Conservation (phyloP, 2,113 vertebrate species). For the Camelus bactrianus region DNA sequence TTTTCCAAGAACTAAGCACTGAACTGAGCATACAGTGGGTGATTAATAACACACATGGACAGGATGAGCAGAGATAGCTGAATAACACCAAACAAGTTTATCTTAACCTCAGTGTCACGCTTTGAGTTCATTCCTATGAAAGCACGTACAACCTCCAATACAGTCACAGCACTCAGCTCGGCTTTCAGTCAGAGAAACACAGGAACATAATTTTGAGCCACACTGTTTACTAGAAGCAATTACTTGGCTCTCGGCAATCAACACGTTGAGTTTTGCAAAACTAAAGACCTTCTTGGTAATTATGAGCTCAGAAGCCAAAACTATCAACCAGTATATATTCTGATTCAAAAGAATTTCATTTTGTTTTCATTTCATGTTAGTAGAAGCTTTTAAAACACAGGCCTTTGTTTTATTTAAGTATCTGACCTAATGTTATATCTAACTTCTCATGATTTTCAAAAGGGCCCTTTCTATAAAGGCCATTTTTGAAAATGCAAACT, state of each 20-base stretch:
- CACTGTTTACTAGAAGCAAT: neutral
- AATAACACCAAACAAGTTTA: neutral
- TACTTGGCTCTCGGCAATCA: neutral
- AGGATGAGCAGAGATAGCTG: neutral
- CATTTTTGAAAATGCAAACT: conserved; percentile 48
- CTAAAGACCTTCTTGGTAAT: conserved; percentile 30
- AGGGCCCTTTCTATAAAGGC: neutral
- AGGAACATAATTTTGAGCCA: neutral
- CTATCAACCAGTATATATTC: conserved; percentile 6
- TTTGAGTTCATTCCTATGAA: neutral
- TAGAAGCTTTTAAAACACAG: neutral
- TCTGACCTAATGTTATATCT: conserved; percentile 17
- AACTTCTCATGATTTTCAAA: conserved; percentile 21
- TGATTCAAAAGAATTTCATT: conserved; percentile 32
- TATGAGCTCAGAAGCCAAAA: conserved; percentile 47
- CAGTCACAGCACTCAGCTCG: neutral
- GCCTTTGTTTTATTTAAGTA: conserved; percentile 46
- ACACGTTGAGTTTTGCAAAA: conserved; percentile 26
- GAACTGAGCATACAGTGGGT: neutral
- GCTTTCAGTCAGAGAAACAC: neutral
- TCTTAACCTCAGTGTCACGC: neutral
- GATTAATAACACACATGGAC: neutral
- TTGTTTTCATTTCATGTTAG: neutral
- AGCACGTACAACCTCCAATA: neutral
- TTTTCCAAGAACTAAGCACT: neutral